Evolutionary conservation across 2,113 vertebrate species (phyloP).

Genomic region (Centropus bengalensis): DNA sequence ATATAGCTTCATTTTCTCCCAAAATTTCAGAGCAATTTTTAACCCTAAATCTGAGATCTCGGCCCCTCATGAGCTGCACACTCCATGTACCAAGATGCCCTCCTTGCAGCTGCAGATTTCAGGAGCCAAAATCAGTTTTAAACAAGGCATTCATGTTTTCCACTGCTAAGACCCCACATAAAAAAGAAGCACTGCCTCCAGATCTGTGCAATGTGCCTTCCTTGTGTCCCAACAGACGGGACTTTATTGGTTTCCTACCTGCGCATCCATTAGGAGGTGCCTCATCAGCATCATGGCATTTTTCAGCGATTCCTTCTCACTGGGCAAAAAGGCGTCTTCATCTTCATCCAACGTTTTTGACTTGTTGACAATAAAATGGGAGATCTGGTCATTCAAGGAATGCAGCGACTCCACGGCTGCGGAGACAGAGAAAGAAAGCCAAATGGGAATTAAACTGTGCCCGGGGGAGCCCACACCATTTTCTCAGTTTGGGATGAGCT

Average conservation of each 20-base stretch:
- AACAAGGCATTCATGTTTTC: not conserved
- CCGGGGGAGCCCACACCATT: not conserved
- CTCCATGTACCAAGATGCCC: not conserved
- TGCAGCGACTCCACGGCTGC: slow-evolving; percentile 90
- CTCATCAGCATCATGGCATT: slow-evolving; percentile 90
- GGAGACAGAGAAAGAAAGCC: not conserved
- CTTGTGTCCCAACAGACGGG: not conserved
- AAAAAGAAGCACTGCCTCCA: not conserved
- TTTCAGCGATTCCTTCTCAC: slow-evolving; percentile 85
- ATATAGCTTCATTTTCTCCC: not conserved
- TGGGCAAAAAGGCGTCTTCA: slow-evolving; percentile 78
- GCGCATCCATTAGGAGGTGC: slow-evolving; percentile 90
- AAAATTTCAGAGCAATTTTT: slow-evolving; percentile 22
- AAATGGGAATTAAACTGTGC: not conserved
- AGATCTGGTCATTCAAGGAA: slow-evolving; percentile 92
- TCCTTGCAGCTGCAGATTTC: not conserved
- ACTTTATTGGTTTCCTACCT: slow-evolving; percentile 75
- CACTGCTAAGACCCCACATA: not conserved
- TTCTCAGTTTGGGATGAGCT: not conserved
- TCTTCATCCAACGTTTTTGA: slow-evolving; percentile 84
- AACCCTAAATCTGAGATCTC: not conserved
- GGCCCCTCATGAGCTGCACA: not conserved
- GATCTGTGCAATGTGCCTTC: not conserved
- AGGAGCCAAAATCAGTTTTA: not conserved
- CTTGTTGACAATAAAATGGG: slow-evolving; percentile 87